These are phyloP conservation scores for Bovichtus variegatus DNA, from an alignment of 2,797 vertebrate genomes.

Conservation along the genomic window DNA sequence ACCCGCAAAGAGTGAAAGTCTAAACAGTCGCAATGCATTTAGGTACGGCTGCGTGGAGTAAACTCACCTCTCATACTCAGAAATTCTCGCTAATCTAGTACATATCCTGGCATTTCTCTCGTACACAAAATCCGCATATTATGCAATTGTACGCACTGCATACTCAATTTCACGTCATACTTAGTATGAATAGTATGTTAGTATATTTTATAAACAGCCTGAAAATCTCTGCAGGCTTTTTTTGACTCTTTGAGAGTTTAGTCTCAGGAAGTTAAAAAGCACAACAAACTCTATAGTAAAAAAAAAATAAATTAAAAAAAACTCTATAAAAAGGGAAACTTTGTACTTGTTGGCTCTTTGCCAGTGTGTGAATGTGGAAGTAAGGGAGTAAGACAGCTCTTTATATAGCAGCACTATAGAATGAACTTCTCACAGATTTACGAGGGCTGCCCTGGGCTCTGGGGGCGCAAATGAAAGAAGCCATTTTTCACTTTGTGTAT, in stretches of 20 bases:
- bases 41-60: too few relatives aligned
- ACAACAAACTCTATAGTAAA: conserved; percentile 38
- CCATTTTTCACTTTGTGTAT: conserved; percentile 69
- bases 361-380: conserved; percentile 61
- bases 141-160: too few relatives aligned
- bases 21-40: too few relatives aligned
- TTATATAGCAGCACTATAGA: conserved; percentile 68
- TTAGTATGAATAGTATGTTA: too few relatives aligned
- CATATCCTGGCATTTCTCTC: too few relatives aligned
- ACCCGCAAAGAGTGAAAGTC: too few relatives aligned
- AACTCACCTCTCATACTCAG: too few relatives aligned
- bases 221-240: conserved; percentile 20
- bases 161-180: too few relatives aligned
- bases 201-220: too few relatives aligned
- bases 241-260: conserved; percentile 38
- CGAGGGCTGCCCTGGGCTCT: conserved; percentile 49
- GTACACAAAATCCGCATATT: too few relatives aligned
- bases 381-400: conserved; percentile 56
- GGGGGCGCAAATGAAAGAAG: conserved; percentile 68
- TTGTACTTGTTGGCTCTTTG: conserved; percentile 59
- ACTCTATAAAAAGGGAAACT: conserved; percentile 44
- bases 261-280: conserved; percentile 58
- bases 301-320: not conserved
- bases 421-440: conserved; percentile 71
- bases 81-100: too few relatives aligned